phyloP scores from a whole-genome alignment of 92 coral and sea anemone genomes.

The Diadumene lineata region DNA sequence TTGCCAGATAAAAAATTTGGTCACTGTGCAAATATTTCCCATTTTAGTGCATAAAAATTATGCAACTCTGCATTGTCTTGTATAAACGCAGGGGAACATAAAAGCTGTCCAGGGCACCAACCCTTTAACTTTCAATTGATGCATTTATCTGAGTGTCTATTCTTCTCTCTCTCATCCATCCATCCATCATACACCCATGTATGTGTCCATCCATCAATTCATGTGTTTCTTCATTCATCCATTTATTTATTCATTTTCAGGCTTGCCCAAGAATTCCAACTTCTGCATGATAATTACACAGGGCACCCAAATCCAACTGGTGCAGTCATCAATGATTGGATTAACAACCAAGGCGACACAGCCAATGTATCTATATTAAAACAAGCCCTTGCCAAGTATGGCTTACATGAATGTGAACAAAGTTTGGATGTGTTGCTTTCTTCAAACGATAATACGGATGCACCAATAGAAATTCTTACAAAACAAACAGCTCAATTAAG shows the following conservation, averaged over 20 bases:
- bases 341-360: constrained; percentile 31
- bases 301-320: constrained; percentile 55
- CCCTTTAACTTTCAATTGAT: too few species aligned
- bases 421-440: background rate
- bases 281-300: background rate
- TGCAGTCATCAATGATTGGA: constrained; percentile 51
- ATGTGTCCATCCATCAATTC: too few species aligned
- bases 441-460: background rate
- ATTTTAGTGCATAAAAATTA: too few species aligned
- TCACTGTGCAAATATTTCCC: too few species aligned
- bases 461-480: background rate
- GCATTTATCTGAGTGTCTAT: too few species aligned
- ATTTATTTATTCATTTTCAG: background rate
- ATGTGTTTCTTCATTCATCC: background rate
- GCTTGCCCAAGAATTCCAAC: constrained; percentile 8
- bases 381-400: constrained; percentile 12
- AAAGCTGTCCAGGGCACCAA: too few species aligned
- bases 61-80: too few species aligned
- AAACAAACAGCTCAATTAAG: too few species aligned
- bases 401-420: background rate
- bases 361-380: constrained; percentile 54
- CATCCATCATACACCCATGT: too few species aligned
- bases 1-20: too few species aligned
- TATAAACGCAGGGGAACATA: too few species aligned
- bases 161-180: too few species aligned